These are phyloP conservation scores for Platyrinchus mystaceus DNA, from an alignment of 2,797 vertebrate species.

Conservation along the genomic window DNA sequence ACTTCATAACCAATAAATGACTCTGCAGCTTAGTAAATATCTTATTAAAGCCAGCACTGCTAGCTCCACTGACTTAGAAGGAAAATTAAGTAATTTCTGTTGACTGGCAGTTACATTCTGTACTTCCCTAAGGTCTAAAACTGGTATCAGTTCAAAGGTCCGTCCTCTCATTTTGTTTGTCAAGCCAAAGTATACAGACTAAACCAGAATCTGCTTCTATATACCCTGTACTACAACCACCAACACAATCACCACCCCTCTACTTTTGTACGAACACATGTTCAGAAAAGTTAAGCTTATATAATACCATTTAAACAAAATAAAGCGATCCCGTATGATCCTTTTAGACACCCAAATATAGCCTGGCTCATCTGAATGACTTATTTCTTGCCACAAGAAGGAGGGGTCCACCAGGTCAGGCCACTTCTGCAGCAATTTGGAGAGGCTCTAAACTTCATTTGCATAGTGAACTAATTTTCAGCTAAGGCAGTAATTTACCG, in stretches of 20 bases:
- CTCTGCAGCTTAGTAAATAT: neutral
- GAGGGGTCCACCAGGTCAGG: neutral
- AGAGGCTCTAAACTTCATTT: neutral
- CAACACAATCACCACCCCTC: neutral
- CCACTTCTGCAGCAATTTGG: neutral
- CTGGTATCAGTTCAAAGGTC: conserved; percentile 18
- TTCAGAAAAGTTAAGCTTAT: neutral
- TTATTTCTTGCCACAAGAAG: neutral
- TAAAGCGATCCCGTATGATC: neutral
- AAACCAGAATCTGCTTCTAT: neutral
- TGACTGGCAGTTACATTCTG: neutral
- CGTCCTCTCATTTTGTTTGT: neutral
- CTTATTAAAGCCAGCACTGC: neutral
- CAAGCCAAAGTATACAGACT: neutral
- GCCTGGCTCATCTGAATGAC: neutral
- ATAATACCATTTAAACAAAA: neutral
- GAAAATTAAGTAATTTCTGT: neutral
- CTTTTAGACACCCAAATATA: neutral
- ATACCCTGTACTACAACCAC: neutral
- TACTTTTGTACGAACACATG: neutral
- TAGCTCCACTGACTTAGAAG: neutral
- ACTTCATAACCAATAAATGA: neutral
- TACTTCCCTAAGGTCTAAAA: neutral
- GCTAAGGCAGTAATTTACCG: neutral
- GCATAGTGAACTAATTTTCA: neutral